Evolutionary conservation across 2,888 invertebrate genomes (phyloP).

Genomic region (Pasiphila rectangulata): DNA sequence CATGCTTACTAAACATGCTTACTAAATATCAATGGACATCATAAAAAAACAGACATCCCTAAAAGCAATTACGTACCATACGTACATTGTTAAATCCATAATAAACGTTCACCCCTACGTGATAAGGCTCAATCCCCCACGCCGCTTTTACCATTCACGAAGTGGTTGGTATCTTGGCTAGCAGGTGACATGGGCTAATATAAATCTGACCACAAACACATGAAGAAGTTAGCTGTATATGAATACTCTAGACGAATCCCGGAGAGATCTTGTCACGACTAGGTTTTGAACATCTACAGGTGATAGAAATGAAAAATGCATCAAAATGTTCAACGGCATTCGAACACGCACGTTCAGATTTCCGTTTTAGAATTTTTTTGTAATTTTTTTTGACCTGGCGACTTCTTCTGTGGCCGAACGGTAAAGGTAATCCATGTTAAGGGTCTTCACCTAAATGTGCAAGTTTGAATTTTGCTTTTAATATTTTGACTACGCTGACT

Average conservation of each 20-base stretch:
- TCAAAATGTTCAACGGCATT: no score
- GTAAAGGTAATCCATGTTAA: no score
- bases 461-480: no score
- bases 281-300: no score
- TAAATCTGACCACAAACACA: conserved; percentile 53
- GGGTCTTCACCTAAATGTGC: no score
- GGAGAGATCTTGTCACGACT: not conserved
- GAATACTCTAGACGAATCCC: conserved; percentile 11
- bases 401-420: no score
- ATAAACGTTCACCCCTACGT: not conserved
- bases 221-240: conserved; percentile 13
- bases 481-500: no score
- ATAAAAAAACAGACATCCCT: conserved; percentile 14
- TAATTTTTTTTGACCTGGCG: no score
- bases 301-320: no score
- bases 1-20: no score
- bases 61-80: conserved; percentile 11
- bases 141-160: conserved; percentile 53
- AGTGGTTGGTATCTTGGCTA: conserved; percentile 63
- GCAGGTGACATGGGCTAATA: conserved; percentile 70
- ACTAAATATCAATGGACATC: not conserved
- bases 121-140: conserved; percentile 48
- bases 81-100: not conserved
- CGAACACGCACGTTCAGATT: no score
- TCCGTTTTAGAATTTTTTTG: no score